Percentiles rank a stretch among this genome's conserved stretches.
Conservation (phyloP, 2,113 vertebrate species). For the Sceloporus tristichus region DNA sequence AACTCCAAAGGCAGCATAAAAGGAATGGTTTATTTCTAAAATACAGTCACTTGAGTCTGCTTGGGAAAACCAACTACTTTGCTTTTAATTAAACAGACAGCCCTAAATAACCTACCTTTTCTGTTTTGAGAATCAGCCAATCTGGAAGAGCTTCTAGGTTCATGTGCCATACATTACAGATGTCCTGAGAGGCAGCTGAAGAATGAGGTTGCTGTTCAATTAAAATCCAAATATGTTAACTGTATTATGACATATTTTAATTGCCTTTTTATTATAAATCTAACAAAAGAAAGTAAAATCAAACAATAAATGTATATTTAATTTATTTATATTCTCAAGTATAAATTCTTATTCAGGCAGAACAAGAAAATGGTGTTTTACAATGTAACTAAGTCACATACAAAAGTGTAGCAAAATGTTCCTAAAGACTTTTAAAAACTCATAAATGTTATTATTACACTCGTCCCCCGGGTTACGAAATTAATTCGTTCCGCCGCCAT, state of each 20-base stretch:
- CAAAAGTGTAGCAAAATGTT: background rate
- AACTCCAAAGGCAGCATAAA: background rate
- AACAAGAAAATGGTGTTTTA: background rate
- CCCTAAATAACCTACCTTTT: constrained; percentile 77
- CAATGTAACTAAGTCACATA: background rate
- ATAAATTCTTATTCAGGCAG: background rate
- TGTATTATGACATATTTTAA: background rate
- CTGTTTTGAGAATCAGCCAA: constrained; percentile 82
- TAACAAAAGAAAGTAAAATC: background rate
- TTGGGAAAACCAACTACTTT: background rate
- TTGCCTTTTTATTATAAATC: background rate
- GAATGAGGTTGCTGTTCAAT: constrained; percentile 57
- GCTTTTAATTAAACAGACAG: background rate
- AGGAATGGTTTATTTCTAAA: background rate
- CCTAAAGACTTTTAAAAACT: too few species aligned
- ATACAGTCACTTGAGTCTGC: background rate
- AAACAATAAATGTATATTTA: background rate
- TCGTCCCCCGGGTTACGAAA: too few species aligned
- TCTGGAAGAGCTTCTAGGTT: constrained; percentile 83
- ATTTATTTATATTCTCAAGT: constrained; percentile 11
- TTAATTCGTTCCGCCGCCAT: too few species aligned
- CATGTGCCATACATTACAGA: constrained; percentile 85
- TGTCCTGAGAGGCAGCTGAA: constrained; percentile 52
- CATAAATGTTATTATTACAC: too few species aligned
- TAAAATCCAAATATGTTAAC: constrained; percentile 40